Evolutionary conservation across 2,888 invertebrate species (phyloP), one percentile per base, ranked within the genome.

Genomic region (Drosophila yooni): DNA sequence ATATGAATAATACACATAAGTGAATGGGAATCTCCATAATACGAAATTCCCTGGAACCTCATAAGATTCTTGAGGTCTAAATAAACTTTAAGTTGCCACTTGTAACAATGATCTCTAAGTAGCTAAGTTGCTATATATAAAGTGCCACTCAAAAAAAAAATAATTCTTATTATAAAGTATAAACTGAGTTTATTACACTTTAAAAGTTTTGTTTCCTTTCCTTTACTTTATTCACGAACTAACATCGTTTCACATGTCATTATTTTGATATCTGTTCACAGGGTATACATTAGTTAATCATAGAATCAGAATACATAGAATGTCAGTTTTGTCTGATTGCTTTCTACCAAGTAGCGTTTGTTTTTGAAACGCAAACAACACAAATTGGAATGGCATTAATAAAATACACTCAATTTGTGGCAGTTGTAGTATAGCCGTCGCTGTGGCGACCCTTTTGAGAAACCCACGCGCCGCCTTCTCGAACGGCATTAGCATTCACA

Each of bases 381-480:
- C 52, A 73, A 69, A 68, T 68, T 63, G 71, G 51, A 65, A 48
- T 77, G 66, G 63, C 60, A 65, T 67, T 61, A 57, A 75, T 52
- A 74, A 87, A 81, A 78, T 76, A 60, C 82, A 84, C 79, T 74
- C 46, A 72, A 72, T 79, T 76, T 79, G 74, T 76, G 69, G 59
- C 74, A 75, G 60, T 73, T 77, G 48, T 50, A 57, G 36, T 61
- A 50, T 56, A 43, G 72, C 50, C 43, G 64, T 59, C 58, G 56
- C 40, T 38, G 36, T 34, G 46, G 25, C 48, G 40, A 70, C 84
- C 82, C 82, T 87, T 83, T 60, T 57, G 68, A 57, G 57, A 73
- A 70, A 69, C 88, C 85, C 88, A 83, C 88, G 82, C 87, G 79
- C 60, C 25, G 57, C 46, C 43, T 38, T 58, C 31, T 31, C 15